A percentile compares a stretch with the other conserved stretches of the same genome.
Conservation (phyloP, 2,113 vertebrate species). For the Rhinopithecus roxellana region DNA sequence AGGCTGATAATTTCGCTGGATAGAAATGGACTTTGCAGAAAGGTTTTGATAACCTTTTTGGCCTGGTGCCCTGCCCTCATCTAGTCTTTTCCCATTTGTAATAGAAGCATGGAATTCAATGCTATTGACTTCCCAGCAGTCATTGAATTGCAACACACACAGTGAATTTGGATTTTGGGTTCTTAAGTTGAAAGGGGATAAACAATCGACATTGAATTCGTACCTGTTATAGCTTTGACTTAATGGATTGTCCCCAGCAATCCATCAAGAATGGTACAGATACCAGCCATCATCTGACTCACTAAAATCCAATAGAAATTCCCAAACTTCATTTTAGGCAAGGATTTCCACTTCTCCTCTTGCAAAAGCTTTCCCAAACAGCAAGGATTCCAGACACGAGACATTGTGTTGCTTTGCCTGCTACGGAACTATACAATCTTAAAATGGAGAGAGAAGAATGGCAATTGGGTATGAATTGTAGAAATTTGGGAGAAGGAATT, state of each 20-base stretch:
- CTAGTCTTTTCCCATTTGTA: slow-evolving; percentile 69
- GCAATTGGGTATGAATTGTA: neutral
- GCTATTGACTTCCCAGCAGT: slow-evolving; percentile 68
- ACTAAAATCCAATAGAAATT: neutral
- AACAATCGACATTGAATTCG: neutral
- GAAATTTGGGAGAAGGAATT: neutral
- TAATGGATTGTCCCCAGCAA: neutral
- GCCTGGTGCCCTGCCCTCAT: slow-evolving; percentile 46
- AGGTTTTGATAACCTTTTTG: slow-evolving; percentile 49
- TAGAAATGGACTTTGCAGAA: neutral
- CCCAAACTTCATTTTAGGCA: neutral
- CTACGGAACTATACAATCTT: neutral
- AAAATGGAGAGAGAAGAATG: neutral
- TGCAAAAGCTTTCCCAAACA: neutral
- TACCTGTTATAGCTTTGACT: neutral
- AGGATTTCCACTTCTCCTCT: neutral
- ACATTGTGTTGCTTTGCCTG: neutral
- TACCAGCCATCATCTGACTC: neutral
- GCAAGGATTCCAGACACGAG: neutral
- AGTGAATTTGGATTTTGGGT: slow-evolving; percentile 26
- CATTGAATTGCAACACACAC: slow-evolving; percentile 62
- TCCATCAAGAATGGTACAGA: neutral
- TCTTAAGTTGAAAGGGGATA: slow-evolving; percentile 16
- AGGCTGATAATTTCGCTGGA: neutral
- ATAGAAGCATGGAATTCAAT: slow-evolving; percentile 69